Evolutionary conservation across 2,888 invertebrate genomes (phyloP), one percentile per base, ranked within the genome.

Genomic region (Nebria brevicollis): DNA sequence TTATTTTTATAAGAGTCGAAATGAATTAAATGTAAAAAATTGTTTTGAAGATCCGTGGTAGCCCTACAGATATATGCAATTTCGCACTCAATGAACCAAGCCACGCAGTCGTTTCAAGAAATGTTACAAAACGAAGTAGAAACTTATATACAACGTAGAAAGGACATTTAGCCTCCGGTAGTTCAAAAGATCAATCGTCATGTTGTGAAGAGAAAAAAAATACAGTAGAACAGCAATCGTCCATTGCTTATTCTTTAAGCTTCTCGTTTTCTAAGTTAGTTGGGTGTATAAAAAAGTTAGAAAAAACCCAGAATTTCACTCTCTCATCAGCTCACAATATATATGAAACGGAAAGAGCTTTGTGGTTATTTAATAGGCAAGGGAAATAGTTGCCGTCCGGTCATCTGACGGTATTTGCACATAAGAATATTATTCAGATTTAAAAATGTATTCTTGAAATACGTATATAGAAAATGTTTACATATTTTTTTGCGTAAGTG

Each of bases 231-330:
- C 78, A 73, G 73, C 72, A 78, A 73, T 78, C 66, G 66, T 79
- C 79, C 79, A 79, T 79, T 79, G 79, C 75, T 75, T 79, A 74
- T 74, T 79, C 78, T 73, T 78, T 66, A 72, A 13, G 42, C 73
- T 13, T 77, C 43, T 41, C 34, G 34, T 5, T 34, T 34, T 34
- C 70, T 77, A 54, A 68, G 15, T n/a, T 78, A 78, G 73, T 78
- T 78, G 73, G 41, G 20, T 25, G 13, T 26, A 70, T 54, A 77
- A 78, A 78, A 78, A 78, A 65, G 72, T 72, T 78, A 20, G 8
- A 7, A 41, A 78, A 70, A 42, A 68, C 70, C 54, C 43, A 4
- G 64, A 72, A 64, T 72, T 77, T 65, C 77, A 54, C 25, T 65
- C 77, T 26, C 26, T 77, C 70, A 26, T 64, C 76, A 66, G 54